phyloP scores from a whole-genome alignment of 2,797 vertebrate species.

The Florisuga fusca region DNA sequence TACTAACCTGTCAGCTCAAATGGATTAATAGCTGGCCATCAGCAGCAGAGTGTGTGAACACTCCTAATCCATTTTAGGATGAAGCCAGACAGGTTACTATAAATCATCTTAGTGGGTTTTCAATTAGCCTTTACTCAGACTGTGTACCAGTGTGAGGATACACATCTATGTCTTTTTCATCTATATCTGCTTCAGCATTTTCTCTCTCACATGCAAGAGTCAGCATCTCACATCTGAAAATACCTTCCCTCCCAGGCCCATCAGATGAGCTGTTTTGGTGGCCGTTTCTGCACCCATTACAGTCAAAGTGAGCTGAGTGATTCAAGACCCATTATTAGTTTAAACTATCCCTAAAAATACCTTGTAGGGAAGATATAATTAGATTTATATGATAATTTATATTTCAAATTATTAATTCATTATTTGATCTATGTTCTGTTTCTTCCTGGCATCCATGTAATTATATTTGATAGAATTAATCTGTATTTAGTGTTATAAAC shows the following conservation, averaged over 20 bases:
- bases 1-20: conserved; percentile 40
- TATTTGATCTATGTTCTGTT: not conserved
- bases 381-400: not conserved
- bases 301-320: not conserved
- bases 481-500: not conserved
- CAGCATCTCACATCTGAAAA: not conserved
- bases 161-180: not conserved
- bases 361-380: not conserved
- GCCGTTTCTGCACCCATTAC: not conserved
- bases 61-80: conserved; percentile 32
- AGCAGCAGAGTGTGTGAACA: not conserved
- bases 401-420: not conserved
- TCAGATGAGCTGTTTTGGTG: not conserved
- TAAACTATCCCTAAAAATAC: not conserved
- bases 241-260: not conserved
- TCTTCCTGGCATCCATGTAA: not conserved
- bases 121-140: conserved; percentile 7
- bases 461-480: not conserved
- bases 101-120: conserved; percentile 49
- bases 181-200: not conserved
- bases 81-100: conserved; percentile 42
- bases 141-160: not conserved
- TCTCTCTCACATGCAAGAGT: not conserved
- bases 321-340: not conserved
- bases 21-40: conserved; percentile 23